phyloP scores from a whole-genome alignment of 2,113 vertebrate genomes.

The Oncorhynchus keta region DNA sequence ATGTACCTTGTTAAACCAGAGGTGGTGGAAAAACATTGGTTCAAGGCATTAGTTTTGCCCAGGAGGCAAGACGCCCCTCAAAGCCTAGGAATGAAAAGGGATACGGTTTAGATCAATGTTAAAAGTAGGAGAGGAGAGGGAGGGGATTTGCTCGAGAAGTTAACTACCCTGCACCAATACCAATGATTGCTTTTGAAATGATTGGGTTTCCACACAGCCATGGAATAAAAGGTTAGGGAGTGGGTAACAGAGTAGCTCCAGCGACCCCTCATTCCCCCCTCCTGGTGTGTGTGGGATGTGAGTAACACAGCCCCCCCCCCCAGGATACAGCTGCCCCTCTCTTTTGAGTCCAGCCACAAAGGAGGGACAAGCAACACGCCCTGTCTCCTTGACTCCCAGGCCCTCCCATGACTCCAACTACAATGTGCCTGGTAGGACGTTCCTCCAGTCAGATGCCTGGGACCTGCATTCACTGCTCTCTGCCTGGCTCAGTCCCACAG shows the following conservation, averaged over 20 bases:
- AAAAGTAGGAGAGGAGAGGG: constrained; percentile 28
- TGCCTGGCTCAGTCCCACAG: too few species aligned
- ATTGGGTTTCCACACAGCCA: constrained; percentile 20
- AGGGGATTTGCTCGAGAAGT: constrained; percentile 18
- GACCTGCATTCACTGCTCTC: too few species aligned
- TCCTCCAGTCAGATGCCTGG: too few species aligned
- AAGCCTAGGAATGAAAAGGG: constrained; percentile 28
- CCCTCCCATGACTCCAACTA: too few species aligned
- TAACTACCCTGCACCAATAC: constrained; percentile 5
- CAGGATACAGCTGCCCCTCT: constrained; percentile 32
- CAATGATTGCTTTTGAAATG: constrained; percentile 3
- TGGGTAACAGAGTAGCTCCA: constrained; percentile 32
- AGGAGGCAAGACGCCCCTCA: constrained; percentile 9
- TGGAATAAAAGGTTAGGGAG: constrained; percentile 1
- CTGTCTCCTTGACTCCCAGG: too few species aligned
- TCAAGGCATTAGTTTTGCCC: constrained; percentile 13
- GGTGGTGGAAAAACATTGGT: constrained; percentile 26
- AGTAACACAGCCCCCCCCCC: constrained; percentile 29
- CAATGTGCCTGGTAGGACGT: too few species aligned
- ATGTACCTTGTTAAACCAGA: not conserved
- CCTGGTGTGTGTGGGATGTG: constrained; percentile 53
- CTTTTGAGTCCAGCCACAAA: too few species aligned
- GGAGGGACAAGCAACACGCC: too few species aligned
- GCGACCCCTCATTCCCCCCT: constrained; percentile 40
- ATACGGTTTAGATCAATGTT: constrained; percentile 12